Percentiles rank a stretch among this genome's conserved stretches.
These are phyloP conservation scores for Ecliptopera silaceata DNA, from an alignment of 2,888 invertebrate genomes.

Conservation along the genomic window DNA sequence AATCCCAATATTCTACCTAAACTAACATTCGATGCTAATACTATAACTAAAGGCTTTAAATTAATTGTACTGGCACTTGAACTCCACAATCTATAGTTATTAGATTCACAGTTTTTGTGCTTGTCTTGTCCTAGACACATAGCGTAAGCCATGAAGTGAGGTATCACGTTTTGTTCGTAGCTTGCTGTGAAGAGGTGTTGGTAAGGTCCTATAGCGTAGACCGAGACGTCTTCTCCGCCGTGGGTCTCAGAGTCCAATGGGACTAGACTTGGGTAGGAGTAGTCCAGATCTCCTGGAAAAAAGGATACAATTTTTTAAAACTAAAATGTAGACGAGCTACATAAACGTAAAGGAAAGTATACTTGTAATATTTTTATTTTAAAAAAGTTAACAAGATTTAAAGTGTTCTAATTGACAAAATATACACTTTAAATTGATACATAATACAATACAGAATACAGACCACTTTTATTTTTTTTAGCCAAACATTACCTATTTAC, in stretches of 20 bases:
- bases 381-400: too few species aligned
- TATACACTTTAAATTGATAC: too few species aligned
- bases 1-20: slow-evolving; percentile 17
- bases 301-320: background rate
- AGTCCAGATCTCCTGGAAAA: slow-evolving; percentile 68
- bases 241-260: slow-evolving; percentile 87
- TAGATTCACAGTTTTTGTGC: slow-evolving; percentile 64
- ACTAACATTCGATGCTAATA: slow-evolving; percentile 23
- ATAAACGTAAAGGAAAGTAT: too few species aligned
- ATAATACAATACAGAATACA: too few species aligned
- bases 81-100: slow-evolving; percentile 8
- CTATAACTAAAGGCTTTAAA: slow-evolving; percentile 18
- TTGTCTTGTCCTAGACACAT: slow-evolving; percentile 84
- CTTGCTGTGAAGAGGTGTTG: slow-evolving; percentile 91
- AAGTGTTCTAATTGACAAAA: too few species aligned
- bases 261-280: slow-evolving; percentile 83
- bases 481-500: too few species aligned
- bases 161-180: slow-evolving; percentile 90
- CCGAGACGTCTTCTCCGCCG: slow-evolving; percentile 90
- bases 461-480: too few species aligned
- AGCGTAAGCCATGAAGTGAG: slow-evolving; percentile 89
- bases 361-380: too few species aligned
- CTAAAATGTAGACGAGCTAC: too few species aligned
- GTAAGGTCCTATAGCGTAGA: slow-evolving; percentile 89
- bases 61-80: slow-evolving; percentile 18